Conservation (phyloP, 2,113 vertebrate genomes). For the Oxygymnocypris stewartii region DNA sequence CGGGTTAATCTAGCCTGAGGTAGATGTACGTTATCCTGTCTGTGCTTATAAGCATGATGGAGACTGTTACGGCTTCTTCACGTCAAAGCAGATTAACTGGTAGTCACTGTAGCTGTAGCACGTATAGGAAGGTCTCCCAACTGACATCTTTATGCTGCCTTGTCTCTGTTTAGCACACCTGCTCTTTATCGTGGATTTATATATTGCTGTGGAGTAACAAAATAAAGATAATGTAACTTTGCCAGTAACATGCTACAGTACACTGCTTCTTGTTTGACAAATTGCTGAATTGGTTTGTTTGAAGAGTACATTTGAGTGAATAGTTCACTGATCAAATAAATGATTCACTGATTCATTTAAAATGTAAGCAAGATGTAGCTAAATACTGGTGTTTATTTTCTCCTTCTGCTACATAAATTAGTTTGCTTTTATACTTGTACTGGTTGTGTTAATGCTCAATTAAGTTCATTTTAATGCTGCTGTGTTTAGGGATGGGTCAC, state of each 20-base stretch:
- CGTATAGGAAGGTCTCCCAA: background rate
- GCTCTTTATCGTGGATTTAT: background rate
- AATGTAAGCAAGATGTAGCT: background rate
- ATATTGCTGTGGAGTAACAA: background rate
- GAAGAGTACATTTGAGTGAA: background rate
- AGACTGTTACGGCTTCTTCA: slow-evolving; percentile 11
- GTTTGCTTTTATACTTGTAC: background rate
- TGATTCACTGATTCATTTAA: background rate
- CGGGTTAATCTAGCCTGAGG: slow-evolving; percentile 1
- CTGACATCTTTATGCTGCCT: background rate
- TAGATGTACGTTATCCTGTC: background rate
- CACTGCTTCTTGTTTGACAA: background rate
- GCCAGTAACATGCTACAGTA: background rate
- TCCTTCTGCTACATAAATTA: background rate
- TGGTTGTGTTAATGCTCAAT: background rate
- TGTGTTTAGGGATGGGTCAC: background rate
- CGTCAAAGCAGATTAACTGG: slow-evolving; percentile 5
- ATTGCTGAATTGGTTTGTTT: background rate
- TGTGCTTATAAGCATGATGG: background rate
- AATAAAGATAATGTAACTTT: background rate
- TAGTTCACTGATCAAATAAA: background rate
- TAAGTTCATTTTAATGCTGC: background rate
- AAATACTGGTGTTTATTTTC: background rate
- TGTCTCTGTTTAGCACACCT: background rate
- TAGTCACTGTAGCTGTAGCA: background rate